Base-by-base conservation (phyloP, 2,113 vertebrate genomes). In the Carettochelys insculpta region DNA sequence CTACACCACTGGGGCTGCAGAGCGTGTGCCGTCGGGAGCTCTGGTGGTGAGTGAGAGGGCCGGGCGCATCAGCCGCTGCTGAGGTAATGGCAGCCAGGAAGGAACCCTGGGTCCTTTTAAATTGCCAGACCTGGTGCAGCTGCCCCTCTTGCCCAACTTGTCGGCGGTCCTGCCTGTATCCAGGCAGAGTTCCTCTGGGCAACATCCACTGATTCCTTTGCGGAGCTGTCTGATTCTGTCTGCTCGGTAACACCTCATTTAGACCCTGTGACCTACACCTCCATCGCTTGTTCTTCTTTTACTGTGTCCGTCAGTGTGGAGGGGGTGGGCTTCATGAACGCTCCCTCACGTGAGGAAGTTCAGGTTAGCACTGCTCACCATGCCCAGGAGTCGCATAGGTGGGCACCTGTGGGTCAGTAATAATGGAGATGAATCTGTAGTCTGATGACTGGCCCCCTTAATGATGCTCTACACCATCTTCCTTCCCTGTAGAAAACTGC, bases 401-500 rank as follows among this genome's bases (percentile, higher is more conserved):
- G 34, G 14, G 17, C 19, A 16, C 14, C 31, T 16, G 9, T 31
- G 68, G 22, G 22, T 43, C 5, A 6, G 17, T 73, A 73, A 73
- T 73, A 73, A 73, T 11, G 11, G 68, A 41, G 41, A 12, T 38
- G 61, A 65, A 65, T n/a, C 17, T 8, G 8, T 65, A n/a, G 8
- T 38, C 61, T 56, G 54, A 29, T 7, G 65, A 71, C 25, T 68
- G 1, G 1, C 4, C 4, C 54, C 17, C 41, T 48, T 6, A 11
- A 2, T 11, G 24, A 27, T 38, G 22, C 43, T 7, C 41, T 12
- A 34, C 52, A 5, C 31, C 50, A 13, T n/a, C 75, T 19, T 75
- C 19, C 76, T 92, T 61, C 68, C 54, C 27, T 17, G 1, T 87
- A 99, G 98, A 98, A 94, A 98, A 97, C 90, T 99, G 98, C 97